These are phyloP conservation scores for Cladopsammia gracilis DNA, from an alignment of 64 coral and sea anemone genomes.

Conservation along the genomic window DNA sequence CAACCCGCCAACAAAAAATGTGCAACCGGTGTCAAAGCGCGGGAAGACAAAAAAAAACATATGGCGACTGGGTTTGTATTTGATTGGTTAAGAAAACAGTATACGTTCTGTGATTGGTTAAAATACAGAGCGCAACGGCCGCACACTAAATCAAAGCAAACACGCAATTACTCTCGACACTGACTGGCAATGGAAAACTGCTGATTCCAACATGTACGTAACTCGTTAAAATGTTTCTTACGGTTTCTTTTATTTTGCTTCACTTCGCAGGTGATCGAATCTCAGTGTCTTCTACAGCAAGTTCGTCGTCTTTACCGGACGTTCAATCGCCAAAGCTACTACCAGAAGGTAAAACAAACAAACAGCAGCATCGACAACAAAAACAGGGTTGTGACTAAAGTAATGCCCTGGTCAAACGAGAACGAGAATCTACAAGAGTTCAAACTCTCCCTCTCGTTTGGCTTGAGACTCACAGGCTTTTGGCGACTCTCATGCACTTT, in stretches of 20 bases:
- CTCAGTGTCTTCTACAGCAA: constrained; percentile 68
- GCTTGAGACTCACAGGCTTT: too few relatives aligned
- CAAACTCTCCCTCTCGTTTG: too few relatives aligned
- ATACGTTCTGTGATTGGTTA: background rate
- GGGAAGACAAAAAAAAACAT: too few relatives aligned
- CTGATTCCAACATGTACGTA: too few relatives aligned
- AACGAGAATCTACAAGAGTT: too few relatives aligned
- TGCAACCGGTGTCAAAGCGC: background rate
- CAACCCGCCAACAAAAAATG: too few relatives aligned
- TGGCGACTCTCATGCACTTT: too few relatives aligned
- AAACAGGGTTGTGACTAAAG: background rate
- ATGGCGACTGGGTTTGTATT: background rate
- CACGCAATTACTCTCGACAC: too few relatives aligned
- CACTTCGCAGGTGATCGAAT: constrained; percentile 56
- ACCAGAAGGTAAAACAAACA: constrained; percentile 28
- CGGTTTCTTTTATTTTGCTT: background rate
- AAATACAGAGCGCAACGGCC: too few relatives aligned
- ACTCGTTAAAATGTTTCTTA: background rate
- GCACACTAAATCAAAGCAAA: too few relatives aligned
- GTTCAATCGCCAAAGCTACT: constrained; percentile 46
- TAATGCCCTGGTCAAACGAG: too few relatives aligned
- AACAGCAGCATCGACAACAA: background rate
- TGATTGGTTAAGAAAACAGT: background rate
- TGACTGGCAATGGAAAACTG: too few relatives aligned
- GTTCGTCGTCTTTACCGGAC: constrained; percentile 69